Evolutionary conservation across 2,888 invertebrate species (phyloP).

Genomic region (Meteorus colon): DNA sequence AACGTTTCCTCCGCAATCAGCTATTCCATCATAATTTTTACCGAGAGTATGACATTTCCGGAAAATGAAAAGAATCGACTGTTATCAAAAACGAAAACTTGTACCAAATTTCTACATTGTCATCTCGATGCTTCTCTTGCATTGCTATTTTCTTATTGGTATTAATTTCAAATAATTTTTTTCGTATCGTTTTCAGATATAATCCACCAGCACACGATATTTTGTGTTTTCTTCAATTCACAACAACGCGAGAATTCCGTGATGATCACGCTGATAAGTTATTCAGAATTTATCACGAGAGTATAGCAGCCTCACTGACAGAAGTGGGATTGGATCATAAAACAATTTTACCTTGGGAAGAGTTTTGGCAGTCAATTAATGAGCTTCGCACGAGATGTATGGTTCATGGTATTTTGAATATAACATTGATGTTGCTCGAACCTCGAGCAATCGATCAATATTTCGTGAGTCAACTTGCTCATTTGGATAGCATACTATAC

Average conservation of each 20-base stretch:
- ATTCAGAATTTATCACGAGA: slow-evolving; percentile 60
- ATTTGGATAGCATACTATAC: slow-evolving; percentile 57
- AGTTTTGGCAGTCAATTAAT: slow-evolving; percentile 57
- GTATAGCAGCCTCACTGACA: slow-evolving; percentile 50
- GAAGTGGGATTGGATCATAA: slow-evolving; percentile 52
- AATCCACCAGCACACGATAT: slow-evolving; percentile 69
- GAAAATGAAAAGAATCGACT: too few species aligned
- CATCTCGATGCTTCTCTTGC: neutral
- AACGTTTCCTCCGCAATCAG: too few species aligned
- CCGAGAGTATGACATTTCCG: too few species aligned
- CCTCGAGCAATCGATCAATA: slow-evolving; percentile 57
- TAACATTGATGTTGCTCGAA: slow-evolving; percentile 61
- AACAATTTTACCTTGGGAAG: slow-evolving; percentile 56
- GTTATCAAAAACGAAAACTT: too few species aligned
- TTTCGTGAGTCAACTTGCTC: slow-evolving; percentile 55
- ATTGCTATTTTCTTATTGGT: neutral
- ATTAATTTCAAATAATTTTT: neutral
- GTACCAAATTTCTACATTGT: neutral
- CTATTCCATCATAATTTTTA: too few species aligned
- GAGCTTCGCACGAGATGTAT: slow-evolving; percentile 58
- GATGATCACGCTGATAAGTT: slow-evolving; percentile 57
- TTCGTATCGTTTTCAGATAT: slow-evolving; percentile 51
- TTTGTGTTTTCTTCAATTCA: slow-evolving; percentile 66
- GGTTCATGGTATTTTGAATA: slow-evolving; percentile 59
- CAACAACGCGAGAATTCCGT: slow-evolving; percentile 61